Conservation (phyloP, 1,140 invertebrate species). For the Microplitis demolitor region DNA sequence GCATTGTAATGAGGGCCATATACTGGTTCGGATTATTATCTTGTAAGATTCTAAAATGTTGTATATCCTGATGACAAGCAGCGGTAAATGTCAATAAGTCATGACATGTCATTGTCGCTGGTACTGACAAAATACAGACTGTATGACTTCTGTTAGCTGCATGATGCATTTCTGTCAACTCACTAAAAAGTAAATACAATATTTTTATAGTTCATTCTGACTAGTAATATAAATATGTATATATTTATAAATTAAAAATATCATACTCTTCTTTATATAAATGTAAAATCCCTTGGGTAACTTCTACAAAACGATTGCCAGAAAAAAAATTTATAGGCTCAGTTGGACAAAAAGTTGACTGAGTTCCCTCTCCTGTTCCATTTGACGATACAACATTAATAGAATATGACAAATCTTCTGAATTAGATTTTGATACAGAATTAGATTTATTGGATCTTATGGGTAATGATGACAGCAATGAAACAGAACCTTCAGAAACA, state of each 20-base stretch:
- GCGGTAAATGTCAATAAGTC: constrained; percentile 95
- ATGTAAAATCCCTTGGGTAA: constrained; percentile 95
- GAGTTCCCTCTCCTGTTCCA: constrained; percentile 51
- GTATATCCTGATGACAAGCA: constrained; percentile 87
- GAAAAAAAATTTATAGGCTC: constrained; percentile 86
- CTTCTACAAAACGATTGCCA: constrained; percentile 96
- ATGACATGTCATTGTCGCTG: constrained; percentile 89
- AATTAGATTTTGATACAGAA: constrained; percentile 54
- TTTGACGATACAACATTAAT: constrained; percentile 55
- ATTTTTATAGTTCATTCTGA: not conserved
- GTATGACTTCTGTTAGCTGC: constrained; percentile 78
- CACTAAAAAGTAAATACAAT: constrained; percentile 52
- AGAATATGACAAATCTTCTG: constrained; percentile 52
- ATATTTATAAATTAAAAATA: constrained; percentile 10
- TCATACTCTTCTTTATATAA: constrained; percentile 92
- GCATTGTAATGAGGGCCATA: constrained; percentile 92
- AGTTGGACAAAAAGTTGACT: constrained; percentile 47
- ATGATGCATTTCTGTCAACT: constrained; percentile 69
- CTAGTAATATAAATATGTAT: no score
- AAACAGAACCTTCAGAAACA: constrained; percentile 53
- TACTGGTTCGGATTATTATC: constrained; percentile 92
- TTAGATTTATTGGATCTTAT: constrained; percentile 44
- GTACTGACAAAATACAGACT: constrained; percentile 90
- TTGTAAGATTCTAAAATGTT: constrained; percentile 89
- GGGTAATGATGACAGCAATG: constrained; percentile 34